Evolutionary conservation across 2,888 invertebrate species (phyloP), one percentile per base, ranked within the genome.

Genomic region (Mythimna vitellina): DNA sequence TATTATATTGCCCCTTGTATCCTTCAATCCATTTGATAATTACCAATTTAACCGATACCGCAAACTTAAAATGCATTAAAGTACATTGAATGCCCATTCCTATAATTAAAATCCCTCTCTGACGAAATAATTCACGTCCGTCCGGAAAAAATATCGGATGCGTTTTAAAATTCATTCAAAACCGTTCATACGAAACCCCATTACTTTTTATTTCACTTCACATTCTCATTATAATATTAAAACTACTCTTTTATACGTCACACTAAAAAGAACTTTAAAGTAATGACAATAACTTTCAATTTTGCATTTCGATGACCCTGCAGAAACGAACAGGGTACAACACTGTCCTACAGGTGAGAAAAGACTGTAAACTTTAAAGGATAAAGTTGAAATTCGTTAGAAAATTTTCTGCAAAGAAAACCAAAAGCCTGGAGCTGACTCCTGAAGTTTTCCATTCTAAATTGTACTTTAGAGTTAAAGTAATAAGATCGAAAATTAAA

Each of bases 141-240:
- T 49, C 49, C 73, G 53, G 60, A 65, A 62, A 76, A 73, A 61
- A 61, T 71, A 51, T 53, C 53, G 22, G 25, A 72, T 70, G 56
- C 29, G 7, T 74, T 70, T 84, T 71, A 70, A 81, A 76, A 75
- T 84, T 75, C 87, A 86, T 85, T 87, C 85, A 87, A 89, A 90
- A 88, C 88, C 88, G 32, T 89, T 91, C 89, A 89, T 86, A 88
- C 89, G 86, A 88, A 89, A 86, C 70, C 73, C 85, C 86, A 88
- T 89, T 89, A 82, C 88, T 88, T 90, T 89, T 88, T 76, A 78
- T 78, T 89, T 88, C 87, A 88, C 86, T 88, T 88, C 87, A 88
- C 86, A 87, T 88, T 82, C 89, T 90, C 89, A 92, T 91, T 92
- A 91, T 89, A 91, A 91, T 93, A 93, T 91, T 89, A 89, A 92